Evolutionary conservation across 1,140 invertebrate genomes (phyloP).

Genomic region (Cydia strobilella): DNA sequence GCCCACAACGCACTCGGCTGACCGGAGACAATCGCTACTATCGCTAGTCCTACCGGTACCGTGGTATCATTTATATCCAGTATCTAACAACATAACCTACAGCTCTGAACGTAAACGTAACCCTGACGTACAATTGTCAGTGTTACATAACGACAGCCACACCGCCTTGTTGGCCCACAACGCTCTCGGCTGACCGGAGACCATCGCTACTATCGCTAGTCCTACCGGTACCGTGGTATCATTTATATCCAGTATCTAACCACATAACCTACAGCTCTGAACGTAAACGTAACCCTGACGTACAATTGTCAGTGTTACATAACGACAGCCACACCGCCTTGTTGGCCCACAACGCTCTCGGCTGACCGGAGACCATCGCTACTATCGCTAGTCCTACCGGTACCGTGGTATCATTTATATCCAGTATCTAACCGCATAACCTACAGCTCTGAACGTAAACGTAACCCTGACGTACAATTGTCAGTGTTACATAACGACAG

Average conservation of each 20-base stretch:
- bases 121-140: slow-evolving; percentile 52
- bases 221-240: slow-evolving; percentile 57
- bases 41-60: slow-evolving; percentile 44
- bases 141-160: slow-evolving; percentile 61
- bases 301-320: slow-evolving; percentile 56
- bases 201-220: slow-evolving; percentile 10
- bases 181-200: slow-evolving; percentile 59
- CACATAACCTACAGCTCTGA: slow-evolving; percentile 72
- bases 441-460: slow-evolving; percentile 78
- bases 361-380: slow-evolving; percentile 51
- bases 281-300: slow-evolving; percentile 57
- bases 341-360: slow-evolving; percentile 54
- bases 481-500: slow-evolving; percentile 63
- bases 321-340: slow-evolving; percentile 61
- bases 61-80: slow-evolving; percentile 66
- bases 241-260: slow-evolving; percentile 64
- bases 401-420: slow-evolving; percentile 64
- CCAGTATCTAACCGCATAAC: slow-evolving; percentile 51
- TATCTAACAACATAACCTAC: slow-evolving; percentile 53
- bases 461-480: slow-evolving; percentile 51
- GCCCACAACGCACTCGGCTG: slow-evolving; percentile 58
- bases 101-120: slow-evolving; percentile 76
- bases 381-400: slow-evolving; percentile 36
- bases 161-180: slow-evolving; percentile 54
- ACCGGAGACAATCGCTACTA: slow-evolving; percentile 41